Conservation (phyloP, 2,888 invertebrate species). For the Blera fallax region DNA sequence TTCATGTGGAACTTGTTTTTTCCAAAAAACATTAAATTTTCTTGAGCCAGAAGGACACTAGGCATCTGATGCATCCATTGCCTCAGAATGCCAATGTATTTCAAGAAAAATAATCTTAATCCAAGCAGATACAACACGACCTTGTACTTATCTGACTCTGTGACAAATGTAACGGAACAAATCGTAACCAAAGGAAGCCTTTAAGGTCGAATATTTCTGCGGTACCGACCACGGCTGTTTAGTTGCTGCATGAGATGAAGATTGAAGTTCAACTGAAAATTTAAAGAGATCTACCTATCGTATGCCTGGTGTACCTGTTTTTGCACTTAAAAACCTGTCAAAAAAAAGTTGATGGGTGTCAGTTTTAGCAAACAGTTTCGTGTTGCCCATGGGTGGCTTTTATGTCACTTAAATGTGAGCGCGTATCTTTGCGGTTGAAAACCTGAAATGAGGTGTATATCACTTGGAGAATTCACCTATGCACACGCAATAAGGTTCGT, state of each 20-base stretch:
- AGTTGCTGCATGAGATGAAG: not conserved
- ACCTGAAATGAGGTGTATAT: constrained; percentile 20
- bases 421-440: constrained; percentile 13
- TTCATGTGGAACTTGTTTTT: not conserved
- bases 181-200: constrained; percentile 12
- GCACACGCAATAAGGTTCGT: not conserved
- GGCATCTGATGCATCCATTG: not conserved
- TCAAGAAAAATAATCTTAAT: not conserved
- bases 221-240: not conserved
- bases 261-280: constrained; percentile 6
- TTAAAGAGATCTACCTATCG: not conserved
- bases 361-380: constrained; percentile 28
- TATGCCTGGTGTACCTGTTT: not conserved
- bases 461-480: not conserved
- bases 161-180: not conserved
- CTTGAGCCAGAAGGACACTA: not conserved
- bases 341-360: not conserved
- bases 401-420: not conserved
- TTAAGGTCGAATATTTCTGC: constrained; percentile 11
- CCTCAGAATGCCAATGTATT: not conserved
- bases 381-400: constrained; percentile 5
- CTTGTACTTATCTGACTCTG: constrained; percentile 15
- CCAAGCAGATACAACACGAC: not conserved
- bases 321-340: not conserved
- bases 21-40: not conserved